A percentile compares a stretch with the other conserved stretches of the same genome.
phyloP scores from a whole-genome alignment of 1,140 invertebrate genomes.

The Samia ricini region DNA sequence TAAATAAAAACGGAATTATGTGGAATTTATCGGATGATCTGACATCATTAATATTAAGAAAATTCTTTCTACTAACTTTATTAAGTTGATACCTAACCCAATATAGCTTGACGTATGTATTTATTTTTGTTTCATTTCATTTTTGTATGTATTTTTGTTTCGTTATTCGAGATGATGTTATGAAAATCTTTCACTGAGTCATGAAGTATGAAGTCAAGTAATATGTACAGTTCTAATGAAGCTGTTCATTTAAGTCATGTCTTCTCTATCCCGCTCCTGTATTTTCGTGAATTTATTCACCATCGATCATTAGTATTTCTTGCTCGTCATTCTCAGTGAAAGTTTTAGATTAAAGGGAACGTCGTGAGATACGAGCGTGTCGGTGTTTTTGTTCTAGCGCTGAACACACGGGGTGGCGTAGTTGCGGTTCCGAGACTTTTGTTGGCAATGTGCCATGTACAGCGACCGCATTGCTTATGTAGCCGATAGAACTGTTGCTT shows the following conservation, averaged over 20 bases:
- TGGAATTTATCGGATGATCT: too few relatives aligned
- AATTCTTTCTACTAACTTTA: too few relatives aligned
- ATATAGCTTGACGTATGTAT: too few relatives aligned
- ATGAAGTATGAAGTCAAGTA: neutral
- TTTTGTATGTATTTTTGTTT: too few relatives aligned
- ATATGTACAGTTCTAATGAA: neutral
- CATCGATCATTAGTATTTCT: neutral
- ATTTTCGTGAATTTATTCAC: neutral
- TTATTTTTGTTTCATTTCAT: too few relatives aligned
- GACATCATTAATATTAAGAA: too few relatives aligned
- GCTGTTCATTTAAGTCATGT: neutral
- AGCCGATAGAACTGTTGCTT: conserved; percentile 8
- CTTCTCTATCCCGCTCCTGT: too few relatives aligned
- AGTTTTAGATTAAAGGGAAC: neutral
- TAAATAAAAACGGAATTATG: too few relatives aligned
- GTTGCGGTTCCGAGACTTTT: conserved; percentile 6
- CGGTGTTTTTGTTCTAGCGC: neutral
- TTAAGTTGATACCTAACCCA: too few relatives aligned
- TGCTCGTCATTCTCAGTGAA: neutral
- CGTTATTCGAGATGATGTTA: neutral
- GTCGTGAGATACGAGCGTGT: neutral
- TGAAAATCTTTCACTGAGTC: too few relatives aligned
- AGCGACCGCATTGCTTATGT: neutral
- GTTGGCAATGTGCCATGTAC: conserved; percentile 5
- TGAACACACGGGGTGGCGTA: neutral